Percentiles rank a stretch among this genome's conserved stretches.
phyloP scores from a whole-genome alignment of 1,140 invertebrate species.

The Drosophila sechellia region DNA sequence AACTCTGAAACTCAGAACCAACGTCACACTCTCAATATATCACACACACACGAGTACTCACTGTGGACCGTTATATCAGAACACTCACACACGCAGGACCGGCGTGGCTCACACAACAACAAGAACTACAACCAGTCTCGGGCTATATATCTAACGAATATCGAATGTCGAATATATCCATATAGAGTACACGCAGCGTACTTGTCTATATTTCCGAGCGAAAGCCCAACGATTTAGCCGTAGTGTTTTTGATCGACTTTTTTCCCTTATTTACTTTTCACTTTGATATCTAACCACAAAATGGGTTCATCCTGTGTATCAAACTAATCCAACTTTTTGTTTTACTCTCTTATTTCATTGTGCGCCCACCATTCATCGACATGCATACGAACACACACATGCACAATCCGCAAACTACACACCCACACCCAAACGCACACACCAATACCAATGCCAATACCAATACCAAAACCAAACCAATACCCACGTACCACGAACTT shows the following conservation, averaged over 20 bases:
- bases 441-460: neutral
- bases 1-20: conserved; percentile 12
- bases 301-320: conserved; percentile 51
- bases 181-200: conserved; percentile 11
- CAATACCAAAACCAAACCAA: conserved; percentile 2
- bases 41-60: conserved; percentile 44
- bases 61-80: conserved; percentile 14
- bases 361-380: conserved; percentile 58
- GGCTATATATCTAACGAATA: conserved; percentile 18
- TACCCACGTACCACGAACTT: conserved; percentile 25
- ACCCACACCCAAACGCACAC: neutral
- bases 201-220: conserved; percentile 19
- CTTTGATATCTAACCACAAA: conserved; percentile 55
- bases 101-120: conserved; percentile 45
- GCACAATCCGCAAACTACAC: conserved; percentile 1
- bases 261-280: conserved; percentile 44
- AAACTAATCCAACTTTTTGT: conserved; percentile 75
- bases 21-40: conserved; percentile 19
- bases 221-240: conserved; percentile 34
- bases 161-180: conserved; percentile 9
- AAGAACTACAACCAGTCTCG: conserved; percentile 8
- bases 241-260: conserved; percentile 43
- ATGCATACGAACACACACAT: conserved; percentile 19
- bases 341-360: conserved; percentile 79
- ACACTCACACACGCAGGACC: conserved; percentile 38